Evolutionary conservation across 2,888 invertebrate species (phyloP).

Genomic region (Cartodere bifasciata): DNA sequence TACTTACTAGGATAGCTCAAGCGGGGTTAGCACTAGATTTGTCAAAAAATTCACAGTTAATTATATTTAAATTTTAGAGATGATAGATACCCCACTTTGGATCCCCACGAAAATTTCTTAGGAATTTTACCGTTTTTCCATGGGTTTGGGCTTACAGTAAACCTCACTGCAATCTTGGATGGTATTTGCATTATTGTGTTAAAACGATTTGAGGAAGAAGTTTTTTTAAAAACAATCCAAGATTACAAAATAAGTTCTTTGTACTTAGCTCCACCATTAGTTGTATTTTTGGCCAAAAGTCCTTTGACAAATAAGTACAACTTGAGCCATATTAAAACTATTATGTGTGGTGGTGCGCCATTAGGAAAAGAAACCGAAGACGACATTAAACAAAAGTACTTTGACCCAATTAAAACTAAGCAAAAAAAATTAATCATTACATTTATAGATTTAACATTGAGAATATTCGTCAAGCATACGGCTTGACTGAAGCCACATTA

Average conservation of each 20-base stretch:
- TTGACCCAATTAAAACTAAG: background rate
- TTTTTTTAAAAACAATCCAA: constrained; percentile 57
- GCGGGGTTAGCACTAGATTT: too few species aligned
- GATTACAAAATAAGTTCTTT: constrained; percentile 52
- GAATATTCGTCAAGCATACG: constrained; percentile 57
- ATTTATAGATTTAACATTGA: constrained; percentile 35
- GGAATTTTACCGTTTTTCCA: constrained; percentile 25
- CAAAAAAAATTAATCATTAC: too few species aligned
- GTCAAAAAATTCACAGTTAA: too few species aligned
- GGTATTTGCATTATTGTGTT: constrained; percentile 19
- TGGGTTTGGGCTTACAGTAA: constrained; percentile 20
- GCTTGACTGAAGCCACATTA: constrained; percentile 62
- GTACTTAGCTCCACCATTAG: constrained; percentile 67
- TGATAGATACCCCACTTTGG: too few species aligned
- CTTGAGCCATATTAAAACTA: constrained; percentile 50
- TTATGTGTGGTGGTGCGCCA: constrained; percentile 71
- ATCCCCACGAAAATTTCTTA: constrained; percentile 10
- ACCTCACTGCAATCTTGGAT: constrained; percentile 16
- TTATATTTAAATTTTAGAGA: too few species aligned
- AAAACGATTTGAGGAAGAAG: constrained; percentile 29
- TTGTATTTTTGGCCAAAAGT: constrained; percentile 70
- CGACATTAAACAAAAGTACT: constrained; percentile 40
- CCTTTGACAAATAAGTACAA: constrained; percentile 66
- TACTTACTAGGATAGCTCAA: constrained; percentile 6
- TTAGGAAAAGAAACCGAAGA: constrained; percentile 55